Percentiles rank a stretch among this genome's conserved stretches.
These are phyloP conservation scores for Babyrousa celebensis DNA, from an alignment of 2,797 vertebrate genomes.

Conservation along the genomic window DNA sequence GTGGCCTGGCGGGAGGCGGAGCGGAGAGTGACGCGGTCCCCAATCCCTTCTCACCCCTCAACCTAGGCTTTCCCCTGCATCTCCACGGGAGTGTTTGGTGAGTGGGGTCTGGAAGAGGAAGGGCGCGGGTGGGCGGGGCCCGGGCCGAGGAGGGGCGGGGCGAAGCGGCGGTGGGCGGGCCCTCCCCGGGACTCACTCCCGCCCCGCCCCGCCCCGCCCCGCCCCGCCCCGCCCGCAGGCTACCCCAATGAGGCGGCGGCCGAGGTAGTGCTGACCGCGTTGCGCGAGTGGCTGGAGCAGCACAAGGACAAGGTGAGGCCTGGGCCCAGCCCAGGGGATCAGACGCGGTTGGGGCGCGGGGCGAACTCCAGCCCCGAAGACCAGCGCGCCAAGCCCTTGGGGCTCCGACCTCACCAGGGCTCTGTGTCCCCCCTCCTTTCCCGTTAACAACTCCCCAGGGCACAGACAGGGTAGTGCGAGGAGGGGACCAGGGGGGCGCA, in stretches of 20 bases:
- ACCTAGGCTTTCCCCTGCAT: constrained; percentile 90
- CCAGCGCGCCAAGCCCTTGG: neutral
- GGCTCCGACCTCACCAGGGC: neutral
- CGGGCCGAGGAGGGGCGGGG: neutral
- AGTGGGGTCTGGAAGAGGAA: constrained; percentile 69
- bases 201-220: too few species aligned
- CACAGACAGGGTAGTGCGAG: too few species aligned
- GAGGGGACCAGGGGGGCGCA: neutral
- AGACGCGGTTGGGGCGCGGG: rapidly evolving
- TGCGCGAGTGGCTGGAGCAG: constrained; percentile 94
- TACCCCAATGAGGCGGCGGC: constrained; percentile 95
- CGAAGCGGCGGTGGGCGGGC: neutral
- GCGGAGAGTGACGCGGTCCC: neutral
- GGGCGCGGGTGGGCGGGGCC: rapidly evolving
- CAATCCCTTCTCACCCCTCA: neutral
- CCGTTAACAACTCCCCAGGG: neutral
- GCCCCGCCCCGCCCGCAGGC: constrained; percentile 87
- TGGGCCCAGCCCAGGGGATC: rapidly evolving
- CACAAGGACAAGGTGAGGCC: constrained; percentile 93
- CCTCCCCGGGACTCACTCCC: neutral
- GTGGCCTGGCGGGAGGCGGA: neutral
- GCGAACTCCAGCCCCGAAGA: rapidly evolving
- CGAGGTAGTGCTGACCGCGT: constrained; percentile 92
- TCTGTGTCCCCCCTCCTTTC: too few species aligned
- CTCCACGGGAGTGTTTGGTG: constrained; percentile 89